Base-by-base conservation (phyloP, 2,797 vertebrate genomes). In the Enteromius argenteus region DNA sequence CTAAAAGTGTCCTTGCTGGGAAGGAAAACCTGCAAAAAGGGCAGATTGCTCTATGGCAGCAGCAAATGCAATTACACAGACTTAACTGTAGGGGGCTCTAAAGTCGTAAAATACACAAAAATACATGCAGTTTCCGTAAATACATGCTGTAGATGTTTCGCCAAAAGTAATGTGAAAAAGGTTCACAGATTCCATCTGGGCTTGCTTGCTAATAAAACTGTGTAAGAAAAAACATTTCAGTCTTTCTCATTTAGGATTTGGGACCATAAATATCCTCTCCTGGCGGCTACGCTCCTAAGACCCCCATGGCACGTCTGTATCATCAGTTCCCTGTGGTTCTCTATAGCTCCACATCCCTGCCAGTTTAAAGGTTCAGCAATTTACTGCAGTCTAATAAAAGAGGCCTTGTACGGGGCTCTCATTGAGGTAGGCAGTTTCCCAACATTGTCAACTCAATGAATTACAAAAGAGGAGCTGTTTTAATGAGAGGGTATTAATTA, bases 301-400 rank as follows among this genome's bases (percentile, higher is more conserved):
- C 62, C 74, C 79, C 72, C 77, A 62, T 35, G 21, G 35, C 58
- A 30, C 14, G 35, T 72, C 66, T 78, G 30, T 64, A 66, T 64
- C 27, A 13, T 17, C 39, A 37, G 73, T 15, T 78, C 56, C 15
- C 75, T 21, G 75, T 8, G 1, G 37, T 60, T 67, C 23, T 35
- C 75, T 67, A 5, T 58, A 21, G 53, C 64, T 14, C 42, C 64
- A 64, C 75, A 64, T 60, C 35, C 35, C 21, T 73, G 83, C 30
- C 68, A 83, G 85, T 88, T 84, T 81, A 82, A 60, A 86, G 81
- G 84, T 85, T 74, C 85, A 77, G 51, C 66, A 74, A 79, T 88
- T 91, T 86, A 89, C 89, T 89, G 79, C 86, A 53, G 60, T 60
- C 79, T 86, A 83, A 91, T 90, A 89, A 92, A 86, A 87, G 85